Percentiles rank a stretch among this genome's conserved stretches.
These are phyloP conservation scores for Ranitomeya variabilis DNA, from an alignment of 2,113 vertebrate species.

Conservation along the genomic window DNA sequence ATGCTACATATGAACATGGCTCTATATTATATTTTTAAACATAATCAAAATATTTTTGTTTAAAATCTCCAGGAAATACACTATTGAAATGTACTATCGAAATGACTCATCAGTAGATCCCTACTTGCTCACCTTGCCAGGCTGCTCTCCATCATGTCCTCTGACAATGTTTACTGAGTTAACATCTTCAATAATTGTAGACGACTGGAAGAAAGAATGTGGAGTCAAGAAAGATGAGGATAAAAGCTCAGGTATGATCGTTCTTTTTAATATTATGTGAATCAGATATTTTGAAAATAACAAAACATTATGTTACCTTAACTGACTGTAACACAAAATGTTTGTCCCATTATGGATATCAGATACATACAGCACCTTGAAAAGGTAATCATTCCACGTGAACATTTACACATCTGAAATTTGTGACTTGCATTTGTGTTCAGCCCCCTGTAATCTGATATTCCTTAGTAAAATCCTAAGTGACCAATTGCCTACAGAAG, in stretches of 20 bases:
- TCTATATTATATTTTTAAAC: not conserved
- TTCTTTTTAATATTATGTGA: not conserved
- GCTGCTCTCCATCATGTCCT: conserved; percentile 80
- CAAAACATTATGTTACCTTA: too few relatives aligned
- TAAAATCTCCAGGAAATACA: conserved; percentile 66
- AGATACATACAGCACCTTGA: not conserved
- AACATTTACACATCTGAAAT: too few relatives aligned
- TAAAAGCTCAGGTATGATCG: conserved; percentile 66
- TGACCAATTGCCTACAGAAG: too few relatives aligned
- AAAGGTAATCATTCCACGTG: too few relatives aligned
- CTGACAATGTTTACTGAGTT: conserved; percentile 76
- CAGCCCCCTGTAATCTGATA: too few relatives aligned
- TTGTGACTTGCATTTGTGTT: too few relatives aligned
- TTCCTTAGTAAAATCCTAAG: too few relatives aligned
- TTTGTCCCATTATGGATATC: not conserved
- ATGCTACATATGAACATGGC: too few relatives aligned
- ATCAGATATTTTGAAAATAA: not conserved
- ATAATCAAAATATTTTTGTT: conserved; percentile 4
- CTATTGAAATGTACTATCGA: conserved; percentile 81
- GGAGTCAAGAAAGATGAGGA: conserved; percentile 51
- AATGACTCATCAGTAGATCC: conserved; percentile 75
- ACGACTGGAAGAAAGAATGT: conserved; percentile 80
- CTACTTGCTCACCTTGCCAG: conserved; percentile 76
- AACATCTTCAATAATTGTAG: conserved; percentile 72
- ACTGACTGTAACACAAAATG: not conserved